Evolutionary conservation across 2,113 vertebrate genomes (phyloP).

Genomic region (Procavia capensis): DNA sequence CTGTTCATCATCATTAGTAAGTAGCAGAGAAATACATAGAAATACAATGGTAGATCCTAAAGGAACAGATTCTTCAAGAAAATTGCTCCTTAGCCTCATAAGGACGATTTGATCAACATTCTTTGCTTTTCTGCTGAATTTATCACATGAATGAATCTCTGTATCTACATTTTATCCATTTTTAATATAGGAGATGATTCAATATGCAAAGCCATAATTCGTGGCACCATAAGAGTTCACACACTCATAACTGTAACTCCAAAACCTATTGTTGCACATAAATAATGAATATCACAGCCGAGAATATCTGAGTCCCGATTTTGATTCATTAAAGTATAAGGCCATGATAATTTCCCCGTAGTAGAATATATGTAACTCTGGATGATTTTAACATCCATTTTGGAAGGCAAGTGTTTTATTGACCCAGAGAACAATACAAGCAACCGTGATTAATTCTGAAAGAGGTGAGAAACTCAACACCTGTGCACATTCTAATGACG

Average conservation of each 20-base stretch:
- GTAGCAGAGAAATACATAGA: conserved; percentile 1
- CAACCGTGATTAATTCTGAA: conserved; percentile 21
- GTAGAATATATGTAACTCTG: not conserved
- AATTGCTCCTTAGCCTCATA: not conserved
- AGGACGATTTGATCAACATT: not conserved
- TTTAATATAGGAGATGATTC: conserved; percentile 33
- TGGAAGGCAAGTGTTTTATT: not conserved
- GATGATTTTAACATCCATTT: not conserved
- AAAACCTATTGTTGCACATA: conserved; percentile 11
- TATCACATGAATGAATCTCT: not conserved
- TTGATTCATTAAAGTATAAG: not conserved
- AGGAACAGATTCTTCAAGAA: not conserved
- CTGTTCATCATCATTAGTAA: not conserved
- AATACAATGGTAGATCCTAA: not conserved
- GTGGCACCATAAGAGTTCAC: not conserved
- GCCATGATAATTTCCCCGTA: not conserved
- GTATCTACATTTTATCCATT: conserved; percentile 37
- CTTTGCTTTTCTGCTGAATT: conserved; percentile 19
- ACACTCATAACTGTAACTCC: conserved; percentile 47
- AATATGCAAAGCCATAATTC: conserved; percentile 45
- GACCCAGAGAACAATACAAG: not conserved
- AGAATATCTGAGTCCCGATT: conserved; percentile 9
- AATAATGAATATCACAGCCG: conserved; percentile 37
- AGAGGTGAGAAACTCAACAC: conserved; percentile 5
- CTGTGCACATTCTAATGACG: not conserved